Evolutionary conservation across 1,140 invertebrate genomes (phyloP), one percentile per base, ranked within the genome.

Genomic region (Drosophila tani): DNA sequence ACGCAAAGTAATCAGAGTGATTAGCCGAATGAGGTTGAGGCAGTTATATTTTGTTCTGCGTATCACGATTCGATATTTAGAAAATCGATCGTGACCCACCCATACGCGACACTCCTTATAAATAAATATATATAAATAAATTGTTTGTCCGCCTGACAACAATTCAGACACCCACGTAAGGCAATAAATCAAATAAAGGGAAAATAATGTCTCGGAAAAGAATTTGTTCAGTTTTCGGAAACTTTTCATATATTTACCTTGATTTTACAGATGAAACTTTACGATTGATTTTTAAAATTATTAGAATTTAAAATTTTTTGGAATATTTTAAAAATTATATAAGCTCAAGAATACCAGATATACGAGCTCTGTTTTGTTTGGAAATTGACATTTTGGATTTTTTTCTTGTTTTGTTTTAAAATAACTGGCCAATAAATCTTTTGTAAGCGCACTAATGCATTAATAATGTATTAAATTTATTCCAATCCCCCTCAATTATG

Each of bases 1-100:
- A 81, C 32, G 47, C 58, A 43, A 71, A 75, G 80, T 81, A 81
- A 79, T 88, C 65, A 63, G 67, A 81, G 79, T 88, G 83, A 88
- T 87, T 88, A 81, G 68, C 81, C 74, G 58, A 84, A 84, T 78
- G 65, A 75, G 77, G 75, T 40, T 78, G 63, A 8, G 32, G 41
- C 5, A 49, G 45, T 8, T 43, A 2, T 59, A 45, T 45, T 75
- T 45, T 49, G 17, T 15, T 46, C 2, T 9, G 15, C 8, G 50
- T 58, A 71, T 35, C 69, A 40, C 45, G 56, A 77, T 66, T 66
- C 67, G 63, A 47, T 55, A 79, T 62, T 79, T 53, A 45, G 53
- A 67, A 81, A 88, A 83, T 87, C 84, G 53, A 83, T 83, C 27
- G 14, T 40, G 51, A 47, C 64, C 59, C 55, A 9, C 51, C 45